A percentile compares a stretch with the other conserved stretches of the same genome.
Evolutionary conservation across 2,797 vertebrate species (phyloP).

Genomic region (Xenops minutus): DNA sequence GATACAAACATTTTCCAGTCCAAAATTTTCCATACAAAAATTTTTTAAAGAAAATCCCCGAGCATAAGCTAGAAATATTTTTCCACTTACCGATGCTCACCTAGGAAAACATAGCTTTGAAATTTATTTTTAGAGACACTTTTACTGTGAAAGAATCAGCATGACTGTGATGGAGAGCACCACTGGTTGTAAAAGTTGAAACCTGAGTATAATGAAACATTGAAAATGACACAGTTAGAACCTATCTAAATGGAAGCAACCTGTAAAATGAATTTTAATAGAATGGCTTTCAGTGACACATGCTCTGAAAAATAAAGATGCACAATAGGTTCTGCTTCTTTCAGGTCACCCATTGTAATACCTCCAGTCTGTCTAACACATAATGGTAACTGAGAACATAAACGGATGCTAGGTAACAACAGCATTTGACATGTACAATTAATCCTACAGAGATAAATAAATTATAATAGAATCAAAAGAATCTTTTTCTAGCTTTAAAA

Average conservation of each 20-base stretch:
- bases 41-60: slow-evolving; percentile 14
- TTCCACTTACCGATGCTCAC: neutral
- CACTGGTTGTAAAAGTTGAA: slow-evolving; percentile 35
- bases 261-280: neutral
- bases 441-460: neutral
- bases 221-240: slow-evolving; percentile 56
- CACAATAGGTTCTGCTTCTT: neutral
- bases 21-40: neutral
- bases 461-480: neutral
- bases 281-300: neutral
- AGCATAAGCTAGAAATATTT: slow-evolving; percentile 21
- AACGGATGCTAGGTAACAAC: neutral
- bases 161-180: slow-evolving; percentile 41
- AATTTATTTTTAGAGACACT: slow-evolving; percentile 69
- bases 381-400: neutral
- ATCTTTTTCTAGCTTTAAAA: neutral
- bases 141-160: slow-evolving; percentile 58
- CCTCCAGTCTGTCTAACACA: neutral
- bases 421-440: neutral
- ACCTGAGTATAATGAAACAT: slow-evolving; percentile 16
- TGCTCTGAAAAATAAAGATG: neutral
- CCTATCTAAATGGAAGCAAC: slow-evolving; percentile 50
- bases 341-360: neutral
- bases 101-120: slow-evolving; percentile 15
- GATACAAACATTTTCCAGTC: neutral